Conservation (phyloP, 2,113 vertebrate genomes). For the Crocuta crocuta region DNA sequence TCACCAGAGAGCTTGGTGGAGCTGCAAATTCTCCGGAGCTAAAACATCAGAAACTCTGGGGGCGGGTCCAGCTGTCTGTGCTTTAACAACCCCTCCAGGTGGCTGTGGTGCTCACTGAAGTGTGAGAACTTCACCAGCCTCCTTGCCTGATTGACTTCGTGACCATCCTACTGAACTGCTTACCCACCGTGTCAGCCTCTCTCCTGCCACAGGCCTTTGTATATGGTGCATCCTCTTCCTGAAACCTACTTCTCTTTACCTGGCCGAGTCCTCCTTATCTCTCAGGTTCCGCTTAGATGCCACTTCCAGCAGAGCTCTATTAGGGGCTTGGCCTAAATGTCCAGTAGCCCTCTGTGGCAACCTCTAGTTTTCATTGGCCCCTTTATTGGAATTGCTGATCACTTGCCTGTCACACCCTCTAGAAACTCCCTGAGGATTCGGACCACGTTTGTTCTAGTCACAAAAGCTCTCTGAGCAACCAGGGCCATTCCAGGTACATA, state of each 20-base stretch:
- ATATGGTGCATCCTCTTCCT: background rate
- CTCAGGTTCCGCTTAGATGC: background rate
- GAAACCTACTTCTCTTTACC: background rate
- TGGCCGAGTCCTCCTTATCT: background rate
- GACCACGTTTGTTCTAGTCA: background rate
- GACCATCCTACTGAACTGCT: background rate
- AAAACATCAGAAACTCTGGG: background rate
- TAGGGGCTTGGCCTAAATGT: background rate
- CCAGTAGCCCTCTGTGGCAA: background rate
- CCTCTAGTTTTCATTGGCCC: background rate
- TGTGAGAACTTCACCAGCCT: background rate
- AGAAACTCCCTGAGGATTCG: background rate
- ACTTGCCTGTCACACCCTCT: background rate
- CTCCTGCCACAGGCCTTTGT: background rate
- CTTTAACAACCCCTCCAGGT: background rate
- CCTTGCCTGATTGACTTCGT: background rate
- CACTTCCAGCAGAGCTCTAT: background rate
- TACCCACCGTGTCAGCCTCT: background rate
- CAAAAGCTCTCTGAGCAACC: background rate
- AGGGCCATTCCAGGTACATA: background rate
- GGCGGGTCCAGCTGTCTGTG: background rate
- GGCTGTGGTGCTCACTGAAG: background rate
- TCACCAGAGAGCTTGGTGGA: background rate
- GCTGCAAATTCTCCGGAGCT: background rate
- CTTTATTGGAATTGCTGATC: background rate